Conservation (phyloP, 1,140 invertebrate genomes). For the Homarus americanus region DNA sequence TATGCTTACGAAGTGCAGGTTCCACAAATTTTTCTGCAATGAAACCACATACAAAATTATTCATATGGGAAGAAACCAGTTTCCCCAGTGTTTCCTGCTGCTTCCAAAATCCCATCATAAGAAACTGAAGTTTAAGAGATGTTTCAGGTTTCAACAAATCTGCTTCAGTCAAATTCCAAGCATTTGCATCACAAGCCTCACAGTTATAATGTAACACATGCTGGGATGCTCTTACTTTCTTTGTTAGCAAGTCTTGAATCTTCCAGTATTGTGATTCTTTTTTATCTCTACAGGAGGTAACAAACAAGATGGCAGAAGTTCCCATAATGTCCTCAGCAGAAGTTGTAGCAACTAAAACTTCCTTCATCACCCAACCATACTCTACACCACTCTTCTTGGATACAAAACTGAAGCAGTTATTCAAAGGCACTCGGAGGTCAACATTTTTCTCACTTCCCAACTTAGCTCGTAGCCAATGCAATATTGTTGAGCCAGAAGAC, state of each 20-base stretch:
- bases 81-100: background rate
- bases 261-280: background rate
- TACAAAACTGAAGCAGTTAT: constrained; percentile 31
- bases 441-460: background rate
- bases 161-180: constrained; percentile 48
- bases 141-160: constrained; percentile 47
- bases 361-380: constrained; percentile 36
- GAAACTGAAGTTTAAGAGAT: constrained; percentile 36
- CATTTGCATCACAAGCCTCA: background rate
- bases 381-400: constrained; percentile 47
- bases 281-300: background rate
- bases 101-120: constrained; percentile 35
- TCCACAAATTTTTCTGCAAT: constrained; percentile 38
- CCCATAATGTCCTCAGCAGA: background rate
- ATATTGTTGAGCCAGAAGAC: background rate
- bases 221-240: background rate
- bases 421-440: background rate
- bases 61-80: constrained; percentile 10
- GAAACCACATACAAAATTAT: constrained; percentile 33
- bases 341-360: background rate
- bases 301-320: constrained; percentile 47
- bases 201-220: background rate
- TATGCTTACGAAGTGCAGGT: constrained; percentile 8
- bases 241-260: background rate
- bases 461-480: constrained; percentile 48